A percentile compares a stretch with the other conserved stretches of the same genome.
These are phyloP conservation scores for Panonychus citri DNA, from an alignment of 1,140 invertebrate genomes.

Conservation along the genomic window DNA sequence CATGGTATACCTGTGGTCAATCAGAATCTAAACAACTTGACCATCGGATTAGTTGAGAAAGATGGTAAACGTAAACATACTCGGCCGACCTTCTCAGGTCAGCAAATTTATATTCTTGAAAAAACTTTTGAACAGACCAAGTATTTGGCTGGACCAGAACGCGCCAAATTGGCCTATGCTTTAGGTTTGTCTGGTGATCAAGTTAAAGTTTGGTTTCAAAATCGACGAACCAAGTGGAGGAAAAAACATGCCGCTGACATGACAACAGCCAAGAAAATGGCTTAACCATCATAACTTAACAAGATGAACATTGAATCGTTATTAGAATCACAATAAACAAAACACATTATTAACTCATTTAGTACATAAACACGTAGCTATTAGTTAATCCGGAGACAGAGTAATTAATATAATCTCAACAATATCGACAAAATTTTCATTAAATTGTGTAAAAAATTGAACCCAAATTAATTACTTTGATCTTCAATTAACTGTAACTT, in stretches of 20 bases:
- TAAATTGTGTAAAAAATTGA: too few species aligned
- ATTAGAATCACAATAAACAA: too few species aligned
- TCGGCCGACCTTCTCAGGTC: conserved; percentile 92
- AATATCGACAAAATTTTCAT: too few species aligned
- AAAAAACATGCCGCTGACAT: conserved; percentile 94
- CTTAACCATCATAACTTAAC: too few species aligned
- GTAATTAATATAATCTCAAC: too few species aligned
- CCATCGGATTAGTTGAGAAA: conserved; percentile 6
- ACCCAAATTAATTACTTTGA: too few species aligned
- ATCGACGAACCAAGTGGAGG: conserved; percentile 94
- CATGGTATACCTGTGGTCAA: not conserved
- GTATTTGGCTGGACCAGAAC: conserved; percentile 86
- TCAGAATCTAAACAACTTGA: too few species aligned
- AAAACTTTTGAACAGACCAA: conserved; percentile 99
- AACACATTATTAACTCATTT: too few species aligned
- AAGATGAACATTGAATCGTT: too few species aligned
- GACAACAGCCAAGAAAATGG: conserved; percentile 68
- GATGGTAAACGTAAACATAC: conserved; percentile 42
- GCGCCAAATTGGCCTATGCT: conserved; percentile 91
- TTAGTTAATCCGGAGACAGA: too few species aligned
- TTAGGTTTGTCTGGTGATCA: conserved; percentile 98
- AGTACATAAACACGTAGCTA: too few species aligned
- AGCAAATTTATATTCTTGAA: conserved; percentile 95
- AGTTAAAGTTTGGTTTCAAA: conserved; percentile 99
- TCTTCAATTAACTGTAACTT: too few species aligned